Percentiles rank a stretch among this genome's conserved stretches.
phyloP scores from a whole-genome alignment of 2,888 invertebrate species.

The Aleiodes leptofemur region DNA sequence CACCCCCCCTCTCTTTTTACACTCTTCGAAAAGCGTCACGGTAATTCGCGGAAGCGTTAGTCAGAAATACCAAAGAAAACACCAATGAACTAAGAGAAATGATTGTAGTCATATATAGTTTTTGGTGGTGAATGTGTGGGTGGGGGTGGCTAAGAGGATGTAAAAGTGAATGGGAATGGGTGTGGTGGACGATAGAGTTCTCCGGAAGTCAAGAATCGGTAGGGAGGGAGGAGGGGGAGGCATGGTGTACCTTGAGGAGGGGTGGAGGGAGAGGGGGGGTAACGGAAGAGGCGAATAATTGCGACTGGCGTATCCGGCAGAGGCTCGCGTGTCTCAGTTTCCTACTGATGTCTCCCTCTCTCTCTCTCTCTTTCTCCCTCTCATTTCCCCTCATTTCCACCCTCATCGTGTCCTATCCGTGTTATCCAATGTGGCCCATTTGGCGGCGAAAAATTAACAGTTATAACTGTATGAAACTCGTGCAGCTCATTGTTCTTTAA shows the following conservation, averaged over 20 bases:
- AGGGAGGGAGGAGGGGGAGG: conserved; percentile 48
- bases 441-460: conserved; percentile 66
- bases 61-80: conserved; percentile 10
- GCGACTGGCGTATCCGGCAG: conserved; percentile 56
- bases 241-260: conserved; percentile 44
- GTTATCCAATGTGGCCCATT: conserved; percentile 55
- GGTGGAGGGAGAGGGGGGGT: conserved; percentile 24
- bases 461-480: conserved; percentile 64
- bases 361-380: conserved; percentile 20
- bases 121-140: background rate
- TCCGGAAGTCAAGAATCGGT: conserved; percentile 50
- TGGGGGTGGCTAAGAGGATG: conserved; percentile 1
- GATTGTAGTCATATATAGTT: conserved; percentile 10
- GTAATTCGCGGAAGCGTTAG: conserved; percentile 5
- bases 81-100: conserved; percentile 5
- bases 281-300: conserved; percentile 58
- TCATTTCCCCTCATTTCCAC: conserved; percentile 5
- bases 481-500: conserved; percentile 67
- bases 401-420: conserved; percentile 42
- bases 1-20: background rate
- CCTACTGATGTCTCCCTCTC: conserved; percentile 19
- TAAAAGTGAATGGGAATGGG: conserved; percentile 28
- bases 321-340: conserved; percentile 53
- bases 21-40: conserved; percentile 16
- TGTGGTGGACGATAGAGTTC: conserved; percentile 35